Conservation (phyloP, 2,888 invertebrate species). For the Tipula vernalis region DNA sequence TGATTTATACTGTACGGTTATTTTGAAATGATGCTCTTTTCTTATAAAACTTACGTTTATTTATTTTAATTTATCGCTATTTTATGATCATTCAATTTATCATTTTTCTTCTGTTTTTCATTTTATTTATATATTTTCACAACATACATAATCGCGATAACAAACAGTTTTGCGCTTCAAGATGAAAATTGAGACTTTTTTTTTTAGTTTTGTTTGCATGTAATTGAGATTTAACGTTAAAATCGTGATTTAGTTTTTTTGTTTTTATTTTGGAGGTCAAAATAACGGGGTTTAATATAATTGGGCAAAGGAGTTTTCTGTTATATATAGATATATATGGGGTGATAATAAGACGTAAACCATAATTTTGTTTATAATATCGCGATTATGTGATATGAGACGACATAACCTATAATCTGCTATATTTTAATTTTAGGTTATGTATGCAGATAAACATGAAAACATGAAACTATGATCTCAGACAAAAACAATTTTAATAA, state of each 20-base stretch:
- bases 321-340: background rate
- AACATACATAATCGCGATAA: background rate
- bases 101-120: background rate
- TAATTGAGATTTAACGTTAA: slow-evolving; percentile 4
- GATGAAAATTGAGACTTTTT: background rate
- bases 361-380: background rate
- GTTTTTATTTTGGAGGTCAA: background rate
- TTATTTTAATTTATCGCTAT: background rate
- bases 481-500: background rate
- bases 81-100: background rate
- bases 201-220: background rate
- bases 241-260: background rate
- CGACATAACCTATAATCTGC: background rate
- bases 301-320: background rate
- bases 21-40: background rate
- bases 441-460: background rate
- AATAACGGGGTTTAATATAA: background rate
- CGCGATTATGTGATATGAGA: background rate
- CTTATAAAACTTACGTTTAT: background rate
- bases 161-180: background rate
- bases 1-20: background rate
- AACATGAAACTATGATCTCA: background rate
- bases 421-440: background rate
- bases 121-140: background rate
- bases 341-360: background rate